A percentile compares a stretch with the other conserved stretches of the same genome.
phyloP scores from a whole-genome alignment of 2,797 vertebrate genomes.

The Alcedo quadribrachys region DNA sequence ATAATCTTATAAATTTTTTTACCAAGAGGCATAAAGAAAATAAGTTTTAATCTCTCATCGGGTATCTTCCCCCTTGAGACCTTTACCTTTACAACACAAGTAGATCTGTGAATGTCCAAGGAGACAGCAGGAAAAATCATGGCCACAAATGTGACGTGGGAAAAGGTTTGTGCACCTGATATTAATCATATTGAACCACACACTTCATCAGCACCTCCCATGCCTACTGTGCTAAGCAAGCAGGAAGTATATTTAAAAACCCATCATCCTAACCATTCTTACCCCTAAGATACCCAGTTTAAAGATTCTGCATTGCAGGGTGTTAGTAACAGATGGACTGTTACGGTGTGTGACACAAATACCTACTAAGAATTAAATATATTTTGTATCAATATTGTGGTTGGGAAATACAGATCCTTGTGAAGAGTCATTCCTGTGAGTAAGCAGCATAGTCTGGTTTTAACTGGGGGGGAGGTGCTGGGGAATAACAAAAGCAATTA shows the following conservation, averaged over 20 bases:
- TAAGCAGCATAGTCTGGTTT: not conserved
- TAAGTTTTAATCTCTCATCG: accelerated
- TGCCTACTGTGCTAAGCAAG: not conserved
- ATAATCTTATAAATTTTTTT: not conserved
- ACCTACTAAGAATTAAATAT: not conserved
- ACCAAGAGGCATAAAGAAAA: not conserved
- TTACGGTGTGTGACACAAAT: not conserved
- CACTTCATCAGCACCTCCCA: not conserved
- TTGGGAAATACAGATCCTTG: not conserved
- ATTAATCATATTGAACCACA: not conserved
- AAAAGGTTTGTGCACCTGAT: not conserved
- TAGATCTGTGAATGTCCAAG: not conserved
- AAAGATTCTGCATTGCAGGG: not conserved
- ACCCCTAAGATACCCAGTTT: not conserved
- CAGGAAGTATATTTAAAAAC: not conserved
- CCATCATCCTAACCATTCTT: not conserved
- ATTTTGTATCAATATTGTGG: conserved; percentile 17
- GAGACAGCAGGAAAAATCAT: not conserved
- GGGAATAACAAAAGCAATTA: not conserved
- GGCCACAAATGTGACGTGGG: accelerated
- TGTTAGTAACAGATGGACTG: conserved; percentile 2
- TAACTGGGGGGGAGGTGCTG: not conserved
- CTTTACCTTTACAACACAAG: not conserved
- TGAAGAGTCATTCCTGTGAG: not conserved
- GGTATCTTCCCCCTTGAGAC: no score